Evolutionary conservation across 2,797 vertebrate species (phyloP), one percentile per base, ranked within the genome.

Genomic region (Sebastes baramenuke): DNA sequence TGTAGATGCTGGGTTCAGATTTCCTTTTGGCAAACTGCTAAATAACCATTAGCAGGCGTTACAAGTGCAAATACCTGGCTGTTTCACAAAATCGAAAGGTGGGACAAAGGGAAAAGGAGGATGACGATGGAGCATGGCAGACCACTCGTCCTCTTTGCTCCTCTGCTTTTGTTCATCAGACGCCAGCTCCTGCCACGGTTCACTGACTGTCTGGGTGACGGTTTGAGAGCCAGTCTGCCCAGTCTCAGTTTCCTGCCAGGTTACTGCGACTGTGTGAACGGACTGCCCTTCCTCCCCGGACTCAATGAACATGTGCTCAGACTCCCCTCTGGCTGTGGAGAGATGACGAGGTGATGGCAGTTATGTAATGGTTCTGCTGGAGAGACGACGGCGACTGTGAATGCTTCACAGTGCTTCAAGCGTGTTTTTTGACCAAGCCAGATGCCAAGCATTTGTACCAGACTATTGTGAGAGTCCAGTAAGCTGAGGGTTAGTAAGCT

Each of bases 51-150:
- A 11, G 16, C 49, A 38, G 52, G 38, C 4, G 1, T 67, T 64
- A 29, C 16, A 64, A 27, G 25, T 30, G 27, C 20, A 67, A 75
- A 80, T 95, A 95, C 94, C 95, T 95, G 91, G 69, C 67, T 81
- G 61, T 75, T 88, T 78, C 24, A 64, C 71, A 71, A 71, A 82
- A 75, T 89, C 85, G 81, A 88, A 80, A 30, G 88, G 24, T 8
- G 88, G 73, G 25, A 85, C 65, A 74, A 80, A 34, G 5, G 92
- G 87, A 56, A 93, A 80, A 67, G 92, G 60, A 67, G 88, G 87
- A 34, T 78, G 70, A 6, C 58, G 89, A 42, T 30, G 6, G 8
- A 93, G 60, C 56, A 92, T 34, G 18, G 9, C n/a, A 58, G 76
- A 87, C 93, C 93, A 93, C 38, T 92, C 70, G 2, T 92, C 92